These are phyloP conservation scores for Heliconius eleuchia DNA, from an alignment of 1,140 invertebrate genomes.

Conservation along the genomic window DNA sequence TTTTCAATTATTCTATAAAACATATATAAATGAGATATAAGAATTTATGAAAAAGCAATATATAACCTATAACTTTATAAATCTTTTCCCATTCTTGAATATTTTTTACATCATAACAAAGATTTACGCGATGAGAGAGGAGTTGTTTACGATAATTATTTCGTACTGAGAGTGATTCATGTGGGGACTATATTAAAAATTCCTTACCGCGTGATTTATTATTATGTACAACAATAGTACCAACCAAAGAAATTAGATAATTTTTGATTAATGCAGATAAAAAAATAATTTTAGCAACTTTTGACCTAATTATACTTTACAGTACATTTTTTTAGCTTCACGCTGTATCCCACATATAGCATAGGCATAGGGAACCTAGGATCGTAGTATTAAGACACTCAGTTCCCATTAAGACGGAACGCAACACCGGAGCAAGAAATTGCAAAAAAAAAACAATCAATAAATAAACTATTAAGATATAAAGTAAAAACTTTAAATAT, in stretches of 20 bases:
- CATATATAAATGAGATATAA: not conserved
- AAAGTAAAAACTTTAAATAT: not conserved
- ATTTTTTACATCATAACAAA: not conserved
- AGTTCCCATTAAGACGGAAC: too few relatives aligned
- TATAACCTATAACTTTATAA: not conserved
- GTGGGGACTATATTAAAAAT: slow-evolving; percentile 37
- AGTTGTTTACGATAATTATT: slow-evolving; percentile 41
- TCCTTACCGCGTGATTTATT: slow-evolving; percentile 31
- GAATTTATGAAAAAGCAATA: not conserved
- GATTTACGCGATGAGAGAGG: slow-evolving; percentile 8
- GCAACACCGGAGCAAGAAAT: too few relatives aligned
- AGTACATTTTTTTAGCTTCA: too few relatives aligned
- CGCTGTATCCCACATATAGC: too few relatives aligned
- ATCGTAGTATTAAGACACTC: too few relatives aligned
- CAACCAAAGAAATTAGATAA: slow-evolving; percentile 18
- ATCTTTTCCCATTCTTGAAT: not conserved
- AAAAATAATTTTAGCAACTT: not conserved
- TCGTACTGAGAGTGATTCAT: slow-evolving; percentile 31
- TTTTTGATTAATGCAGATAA: not conserved
- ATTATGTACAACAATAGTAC: slow-evolving; percentile 18
- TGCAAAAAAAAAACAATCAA: too few relatives aligned
- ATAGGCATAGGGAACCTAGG: too few relatives aligned
- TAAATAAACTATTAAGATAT: too few relatives aligned
- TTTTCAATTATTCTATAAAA: not conserved
- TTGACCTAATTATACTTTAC: not conserved